Conservation (phyloP, 2,888 invertebrate genomes). For the Pandemis corylana region DNA sequence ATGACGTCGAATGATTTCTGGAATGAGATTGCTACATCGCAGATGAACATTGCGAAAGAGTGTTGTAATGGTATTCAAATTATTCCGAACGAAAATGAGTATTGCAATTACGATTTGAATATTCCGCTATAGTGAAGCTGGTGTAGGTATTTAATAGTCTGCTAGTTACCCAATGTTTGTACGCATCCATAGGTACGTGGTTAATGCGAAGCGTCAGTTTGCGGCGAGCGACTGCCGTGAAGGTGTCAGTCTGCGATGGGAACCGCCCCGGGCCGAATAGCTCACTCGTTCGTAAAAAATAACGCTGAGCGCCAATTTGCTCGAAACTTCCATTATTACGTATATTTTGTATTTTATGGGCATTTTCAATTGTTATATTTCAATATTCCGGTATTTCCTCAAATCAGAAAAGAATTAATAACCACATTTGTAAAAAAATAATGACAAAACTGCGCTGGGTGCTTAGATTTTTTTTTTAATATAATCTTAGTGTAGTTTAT, state of each 20-base stretch:
- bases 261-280: conserved; percentile 65
- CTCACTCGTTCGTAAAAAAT: conserved; percentile 61
- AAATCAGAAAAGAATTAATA: too few relatives aligned
- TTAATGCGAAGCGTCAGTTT: conserved; percentile 59
- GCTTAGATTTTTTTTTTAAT: too few relatives aligned
- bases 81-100: conserved; percentile 41
- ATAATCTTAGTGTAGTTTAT: too few relatives aligned
- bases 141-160: conserved; percentile 32
- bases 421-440: too few relatives aligned
- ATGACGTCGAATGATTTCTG: conserved; percentile 68
- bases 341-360: not conserved
- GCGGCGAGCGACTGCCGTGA: conserved; percentile 56
- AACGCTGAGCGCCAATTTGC: conserved; percentile 59
- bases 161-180: conserved; percentile 38
- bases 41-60: conserved; percentile 42
- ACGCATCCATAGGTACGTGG: conserved; percentile 49
- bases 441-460: too few relatives aligned
- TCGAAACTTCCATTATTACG: conserved; percentile 43
- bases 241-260: conserved; percentile 68
- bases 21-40: conserved; percentile 44
- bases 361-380: too few relatives aligned
- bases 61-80: conserved; percentile 60
- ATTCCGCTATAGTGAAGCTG: conserved; percentile 35
- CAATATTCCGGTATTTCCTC: too few relatives aligned
- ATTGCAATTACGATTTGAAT: conserved; percentile 41